Evolutionary conservation across 2,797 vertebrate genomes (phyloP).

Genomic region (Bufotes viridis): DNA sequence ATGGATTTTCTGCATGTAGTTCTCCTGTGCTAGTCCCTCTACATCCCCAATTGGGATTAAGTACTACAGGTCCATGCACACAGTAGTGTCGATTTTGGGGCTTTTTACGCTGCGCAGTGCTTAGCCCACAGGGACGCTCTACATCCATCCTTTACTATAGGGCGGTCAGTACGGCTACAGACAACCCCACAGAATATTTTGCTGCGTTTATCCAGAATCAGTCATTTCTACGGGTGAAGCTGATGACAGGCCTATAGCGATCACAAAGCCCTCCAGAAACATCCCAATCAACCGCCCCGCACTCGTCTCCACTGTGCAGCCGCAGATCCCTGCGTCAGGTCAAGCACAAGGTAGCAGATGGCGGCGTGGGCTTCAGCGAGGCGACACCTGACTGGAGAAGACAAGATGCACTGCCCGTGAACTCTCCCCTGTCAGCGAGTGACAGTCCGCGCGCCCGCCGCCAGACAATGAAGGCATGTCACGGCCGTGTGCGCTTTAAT

Average conservation of each 20-base stretch:
- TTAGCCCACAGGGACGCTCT: not conserved
- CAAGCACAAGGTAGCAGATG: slow-evolving; percentile 69
- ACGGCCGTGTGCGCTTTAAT: slow-evolving; percentile 21
- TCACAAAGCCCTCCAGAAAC: slow-evolving; percentile 30
- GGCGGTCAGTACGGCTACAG: not conserved
- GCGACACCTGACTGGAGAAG: slow-evolving; percentile 25
- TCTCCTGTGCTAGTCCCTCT: too few relatives aligned
- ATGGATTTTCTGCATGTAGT: too few relatives aligned
- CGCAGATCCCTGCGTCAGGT: slow-evolving; percentile 67
- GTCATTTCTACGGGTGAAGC: not conserved
- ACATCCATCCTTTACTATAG: not conserved
- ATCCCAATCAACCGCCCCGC: not conserved
- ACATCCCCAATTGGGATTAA: too few relatives aligned
- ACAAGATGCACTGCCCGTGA: slow-evolving; percentile 14
- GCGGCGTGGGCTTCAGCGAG: not conserved
- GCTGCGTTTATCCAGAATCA: not conserved
- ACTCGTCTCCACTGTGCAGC: slow-evolving; percentile 62
- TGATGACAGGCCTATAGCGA: not conserved
- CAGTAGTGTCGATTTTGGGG: too few relatives aligned
- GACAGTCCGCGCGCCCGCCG: not conserved
- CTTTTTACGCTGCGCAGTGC: too few relatives aligned
- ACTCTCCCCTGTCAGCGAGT: not conserved
- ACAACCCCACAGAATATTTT: too few relatives aligned
- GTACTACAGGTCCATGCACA: too few relatives aligned
- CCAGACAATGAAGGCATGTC: slow-evolving; percentile 34